Base-by-base conservation (phyloP, 2,888 invertebrate genomes). In the Oegoconia quadripuncta region DNA sequence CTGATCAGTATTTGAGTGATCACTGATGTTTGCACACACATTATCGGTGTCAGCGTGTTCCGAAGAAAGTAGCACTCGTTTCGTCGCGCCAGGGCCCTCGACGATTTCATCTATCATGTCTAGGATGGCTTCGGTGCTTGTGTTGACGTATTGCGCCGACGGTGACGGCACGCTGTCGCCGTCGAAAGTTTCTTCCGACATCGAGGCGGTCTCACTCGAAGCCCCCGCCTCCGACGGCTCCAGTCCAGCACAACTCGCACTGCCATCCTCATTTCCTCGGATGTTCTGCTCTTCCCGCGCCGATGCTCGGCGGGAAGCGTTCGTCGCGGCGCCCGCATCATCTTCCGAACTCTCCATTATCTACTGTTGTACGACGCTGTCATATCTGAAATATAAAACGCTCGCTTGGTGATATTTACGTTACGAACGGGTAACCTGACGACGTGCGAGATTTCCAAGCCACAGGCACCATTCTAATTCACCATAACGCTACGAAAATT, bases 321-420 rank as follows among this genome's bases (percentile, higher is more conserved):
- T 81, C 70, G 79, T 77, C 74, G 84, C 80, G 78, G 79, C 71
- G 69, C 88, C 88, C 83, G 87, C 86, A 88, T 88, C 88, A 69
- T 88, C 88, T 79, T 88, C 88, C 62, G 82, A 78, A 72, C 84
- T 79, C 83, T 88, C 88, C 88, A 88, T 88, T 88, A 88, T 88
- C 88, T 88, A 84, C 83, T 81, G 64, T 82, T 83, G 78, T 75
- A 74, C 78, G 72, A 78, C 74, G 75, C 83, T 78, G 79, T 72
- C 86, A 86, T 84, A 86, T 80, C 87, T 87, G 80, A 83, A 88
- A 87, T 81, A 74, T 65, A 79, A 87, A 86, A 80, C 76, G 67
- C 77, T 77, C 74, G 73, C 78, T 77, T 64, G 75, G 73, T 78
- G 78, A 81, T 82, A 83, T 84, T 87, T 82, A 84, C 77, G 82